Evolutionary conservation across 1,140 invertebrate species (phyloP), one percentile per base, ranked within the genome.

Genomic region (Micrasema minimum): DNA sequence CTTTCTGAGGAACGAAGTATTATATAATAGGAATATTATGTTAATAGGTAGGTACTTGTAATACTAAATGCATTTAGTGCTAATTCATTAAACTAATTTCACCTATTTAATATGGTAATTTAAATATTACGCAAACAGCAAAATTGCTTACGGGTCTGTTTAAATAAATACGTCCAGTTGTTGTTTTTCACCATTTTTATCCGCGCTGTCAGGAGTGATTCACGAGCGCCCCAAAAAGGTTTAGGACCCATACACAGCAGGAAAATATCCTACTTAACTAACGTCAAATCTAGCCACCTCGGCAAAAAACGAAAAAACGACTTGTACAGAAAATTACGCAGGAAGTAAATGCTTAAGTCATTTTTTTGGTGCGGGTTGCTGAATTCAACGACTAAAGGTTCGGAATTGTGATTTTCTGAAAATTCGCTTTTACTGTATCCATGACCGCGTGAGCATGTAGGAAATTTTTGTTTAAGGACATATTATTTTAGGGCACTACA

Each of bases 191-290:
- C 48, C 45, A 45, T 72, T 72, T 72, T 72, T 68, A 68, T 45
- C 71, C 41, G 23, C 22, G 45, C 43, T 72, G 71, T 72, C 65
- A 50, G 23, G 43, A 53, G 65, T 72, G 71, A 72, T 72, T 72
- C 66, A 62, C 35, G 69, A 46, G 14, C 69, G 7, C 31, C 43
- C 7, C 26, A 48, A 69, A 69, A 69, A 66, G 48, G 48, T 66
- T 66, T 66, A 66, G 57, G 57, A 57, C 53, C 53, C 31, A 12
- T 14, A 57, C 53, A 7, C 53, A 38, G 26, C n/a, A n/a, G n/a
- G n/a, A n/a, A n/a, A n/a, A n/a, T n/a, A n/a, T n/a, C n/a, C 37
- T 14, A 37, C 51, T 35, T 55, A 55, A n/a, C 23, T 14, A 4
- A 55, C 26, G n/a, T 35, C 14, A 12, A 14, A 14, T 45, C 18